Base-by-base conservation (phyloP, 2,113 vertebrate genomes). In the Tapirus terrestris region DNA sequence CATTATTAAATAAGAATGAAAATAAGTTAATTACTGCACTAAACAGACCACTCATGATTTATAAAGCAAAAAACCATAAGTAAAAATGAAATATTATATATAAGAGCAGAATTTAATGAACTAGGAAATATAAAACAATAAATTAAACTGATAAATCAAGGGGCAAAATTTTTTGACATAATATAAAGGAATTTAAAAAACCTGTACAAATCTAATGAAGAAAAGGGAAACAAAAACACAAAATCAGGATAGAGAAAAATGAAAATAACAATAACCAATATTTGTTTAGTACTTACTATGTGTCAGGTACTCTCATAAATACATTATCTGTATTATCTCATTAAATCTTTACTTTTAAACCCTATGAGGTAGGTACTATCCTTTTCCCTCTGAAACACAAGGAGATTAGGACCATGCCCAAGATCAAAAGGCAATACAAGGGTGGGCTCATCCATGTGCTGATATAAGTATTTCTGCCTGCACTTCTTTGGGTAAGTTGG, bases 181-280 rank as follows among this genome's bases (percentile, higher is more conserved):
- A 31, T 85, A 29, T 43, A 79, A 77, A 89, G 20, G 3, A 72
- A 65, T 82, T 92, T 82, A 89, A 83, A 58, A 17, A 82, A 76
- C 12, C 27, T 36, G 67, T 36, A 36, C 14, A 90, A 90, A 63
- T 79, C 27, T 93, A 53, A 70, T 53, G 53, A 61, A 83, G 67
- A 36, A 76, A 70, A 61, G 5, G 5, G 1, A 70, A 72, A 31
- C 12, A 84, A 25, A 36, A 73, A n/a, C 20, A 68, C 27, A 84
- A 85, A 67, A 68, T 67, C 20, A 79, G 43, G 13, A 70, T 36
- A 36, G 14, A 21, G n/a, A 79, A 43, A 70, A 77, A 53, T 72
- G 12, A 85, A 84, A 84, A 84, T 81, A 45, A 87, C 29, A 39
- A n/a, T 89, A 94, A 60, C 29, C 56, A 95, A 83, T 43, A 89